Percentiles rank a stretch among this genome's conserved stretches.
phyloP scores from a whole-genome alignment of 2,888 invertebrate species.

The Allacma fusca region DNA sequence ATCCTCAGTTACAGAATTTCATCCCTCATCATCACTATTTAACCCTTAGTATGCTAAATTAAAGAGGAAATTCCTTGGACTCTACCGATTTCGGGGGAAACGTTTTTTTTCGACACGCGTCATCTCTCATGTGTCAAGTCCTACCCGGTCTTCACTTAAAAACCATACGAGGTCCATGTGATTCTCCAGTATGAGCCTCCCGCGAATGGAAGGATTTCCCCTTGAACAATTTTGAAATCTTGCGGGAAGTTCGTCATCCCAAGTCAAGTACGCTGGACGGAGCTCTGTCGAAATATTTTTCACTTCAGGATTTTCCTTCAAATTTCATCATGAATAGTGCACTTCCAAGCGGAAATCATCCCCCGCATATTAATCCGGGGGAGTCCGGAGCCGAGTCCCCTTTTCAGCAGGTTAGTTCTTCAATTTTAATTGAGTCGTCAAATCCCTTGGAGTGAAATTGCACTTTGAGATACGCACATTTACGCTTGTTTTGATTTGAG shows the following conservation, averaged over 20 bases:
- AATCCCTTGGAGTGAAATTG: background rate
- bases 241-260: slow-evolving; percentile 25
- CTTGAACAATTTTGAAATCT: slow-evolving; percentile 26
- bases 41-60: background rate
- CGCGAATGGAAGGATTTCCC: slow-evolving; percentile 30
- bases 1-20: no score
- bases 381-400: background rate
- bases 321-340: slow-evolving; percentile 13
- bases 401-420: background rate
- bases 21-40: background rate
- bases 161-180: background rate
- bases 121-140: slow-evolving; percentile 1
- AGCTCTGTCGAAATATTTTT: background rate
- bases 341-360: background rate
- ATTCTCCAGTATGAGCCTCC: background rate
- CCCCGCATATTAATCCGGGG: background rate
- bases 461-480: background rate
- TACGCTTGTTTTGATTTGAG: slow-evolving; percentile 28
- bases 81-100: background rate
- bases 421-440: background rate
- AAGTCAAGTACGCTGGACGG: background rate
- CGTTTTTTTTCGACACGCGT: background rate
- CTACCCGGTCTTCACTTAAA: background rate
- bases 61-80: background rate
- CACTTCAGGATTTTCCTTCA: background rate